phyloP scores from a whole-genome alignment of 2,113 vertebrate genomes.

The Stigmatopora nigra region DNA sequence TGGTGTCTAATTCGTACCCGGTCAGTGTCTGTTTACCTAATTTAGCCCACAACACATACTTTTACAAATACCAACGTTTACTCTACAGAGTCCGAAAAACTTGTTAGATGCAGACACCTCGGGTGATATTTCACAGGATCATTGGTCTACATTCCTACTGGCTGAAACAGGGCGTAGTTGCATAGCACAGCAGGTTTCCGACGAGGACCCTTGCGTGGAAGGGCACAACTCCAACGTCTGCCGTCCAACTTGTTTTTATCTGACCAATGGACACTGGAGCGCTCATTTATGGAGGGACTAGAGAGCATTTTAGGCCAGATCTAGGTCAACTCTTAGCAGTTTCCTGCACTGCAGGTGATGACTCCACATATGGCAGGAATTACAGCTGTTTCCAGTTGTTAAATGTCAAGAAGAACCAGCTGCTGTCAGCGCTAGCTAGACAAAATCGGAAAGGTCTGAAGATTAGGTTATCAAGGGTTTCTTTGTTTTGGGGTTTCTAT shows the following conservation, averaged over 20 bases:
- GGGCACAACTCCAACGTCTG: slow-evolving; percentile 19
- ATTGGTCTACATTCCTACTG: slow-evolving; percentile 39
- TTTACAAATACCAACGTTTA: slow-evolving; percentile 48
- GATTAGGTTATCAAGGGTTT: slow-evolving; percentile 61
- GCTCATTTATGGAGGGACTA: slow-evolving; percentile 37
- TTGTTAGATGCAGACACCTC: slow-evolving; percentile 31
- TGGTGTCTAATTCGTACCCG: slow-evolving; percentile 14
- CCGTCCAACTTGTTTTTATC: slow-evolving; percentile 34
- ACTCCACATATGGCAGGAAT: slow-evolving; percentile 71
- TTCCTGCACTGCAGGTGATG: slow-evolving; percentile 54
- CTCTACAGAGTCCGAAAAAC: slow-evolving; percentile 37
- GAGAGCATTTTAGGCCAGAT: slow-evolving; percentile 54
- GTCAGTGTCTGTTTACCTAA: slow-evolving; percentile 6
- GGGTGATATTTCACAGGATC: slow-evolving; percentile 54
- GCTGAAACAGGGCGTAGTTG: slow-evolving; percentile 35
- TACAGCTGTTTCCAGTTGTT: slow-evolving; percentile 73
- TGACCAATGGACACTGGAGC: slow-evolving; percentile 22
- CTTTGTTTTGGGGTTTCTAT: slow-evolving; percentile 38
- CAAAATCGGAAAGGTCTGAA: slow-evolving; percentile 40
- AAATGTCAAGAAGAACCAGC: slow-evolving; percentile 62
- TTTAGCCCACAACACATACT: slow-evolving; percentile 32
- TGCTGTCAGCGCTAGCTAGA: slow-evolving; percentile 54
- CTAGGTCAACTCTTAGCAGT: slow-evolving; percentile 53
- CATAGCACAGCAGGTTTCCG: slow-evolving; percentile 28
- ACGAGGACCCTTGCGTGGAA: slow-evolving; percentile 27